Conservation (phyloP, 2,113 vertebrate species). For the Otus sunia region DNA sequence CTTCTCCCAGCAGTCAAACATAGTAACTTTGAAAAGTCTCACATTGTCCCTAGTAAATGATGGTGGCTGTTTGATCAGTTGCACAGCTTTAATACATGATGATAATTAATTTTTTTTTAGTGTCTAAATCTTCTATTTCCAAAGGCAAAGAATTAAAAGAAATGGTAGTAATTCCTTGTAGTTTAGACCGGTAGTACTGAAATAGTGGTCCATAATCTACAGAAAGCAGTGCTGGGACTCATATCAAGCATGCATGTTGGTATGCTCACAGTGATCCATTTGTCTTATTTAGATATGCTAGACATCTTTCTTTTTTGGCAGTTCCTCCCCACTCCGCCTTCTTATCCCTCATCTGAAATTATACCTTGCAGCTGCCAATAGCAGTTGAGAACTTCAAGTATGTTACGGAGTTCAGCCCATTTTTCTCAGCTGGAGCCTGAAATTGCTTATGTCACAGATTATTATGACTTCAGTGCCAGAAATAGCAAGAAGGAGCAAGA, state of each 20-base stretch:
- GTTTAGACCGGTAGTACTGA: neutral
- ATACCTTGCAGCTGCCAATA: slow-evolving; percentile 25
- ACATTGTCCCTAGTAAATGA: neutral
- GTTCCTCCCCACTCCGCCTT: neutral
- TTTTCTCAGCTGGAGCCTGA: slow-evolving; percentile 38
- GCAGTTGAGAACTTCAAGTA: slow-evolving; percentile 10
- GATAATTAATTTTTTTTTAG: neutral
- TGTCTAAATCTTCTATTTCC: neutral
- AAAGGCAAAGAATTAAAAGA: neutral
- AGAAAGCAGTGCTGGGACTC: neutral
- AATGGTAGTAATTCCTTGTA: neutral
- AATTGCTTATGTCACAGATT: slow-evolving; percentile 42
- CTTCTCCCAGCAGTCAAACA: slow-evolving; percentile 32
- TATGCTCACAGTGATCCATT: neutral
- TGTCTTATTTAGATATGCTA: neutral
- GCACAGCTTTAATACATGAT: neutral
- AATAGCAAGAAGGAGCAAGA: slow-evolving; percentile 40
- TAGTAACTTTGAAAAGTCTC: slow-evolving; percentile 5
- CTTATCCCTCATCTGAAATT: neutral
- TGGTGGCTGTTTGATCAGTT: neutral
- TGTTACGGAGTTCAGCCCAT: slow-evolving; percentile 5
- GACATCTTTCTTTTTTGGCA: neutral
- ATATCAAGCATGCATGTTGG: neutral
- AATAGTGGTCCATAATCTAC: neutral
- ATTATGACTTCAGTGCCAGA: slow-evolving; percentile 31